These are phyloP conservation scores for Lissocephala sabroskyi DNA, from an alignment of 2,888 invertebrate species.

Conservation along the genomic window DNA sequence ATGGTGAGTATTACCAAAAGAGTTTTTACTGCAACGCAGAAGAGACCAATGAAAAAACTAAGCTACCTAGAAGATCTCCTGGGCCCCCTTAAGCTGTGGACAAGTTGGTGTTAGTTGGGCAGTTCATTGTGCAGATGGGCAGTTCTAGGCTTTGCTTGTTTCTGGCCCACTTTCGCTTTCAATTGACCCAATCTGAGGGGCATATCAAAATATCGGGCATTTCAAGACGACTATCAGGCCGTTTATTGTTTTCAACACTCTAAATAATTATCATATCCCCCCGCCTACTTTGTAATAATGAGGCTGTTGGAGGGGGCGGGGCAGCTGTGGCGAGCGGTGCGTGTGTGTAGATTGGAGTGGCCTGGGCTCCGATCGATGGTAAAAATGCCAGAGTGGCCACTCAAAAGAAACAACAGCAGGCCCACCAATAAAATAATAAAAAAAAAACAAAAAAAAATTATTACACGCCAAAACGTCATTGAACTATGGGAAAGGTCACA, in stretches of 20 bases:
- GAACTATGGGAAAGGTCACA: constrained; percentile 59
- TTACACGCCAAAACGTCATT: constrained; percentile 48
- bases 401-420: constrained; percentile 28
- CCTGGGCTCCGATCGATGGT: constrained; percentile 33
- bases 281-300: too few species aligned
- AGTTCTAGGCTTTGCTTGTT: too few species aligned
- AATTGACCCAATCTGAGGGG: too few species aligned
- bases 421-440: constrained; percentile 33
- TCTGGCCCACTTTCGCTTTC: too few species aligned
- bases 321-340: too few species aligned
- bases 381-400: constrained; percentile 39
- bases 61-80: too few species aligned
- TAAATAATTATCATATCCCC: constrained; percentile 63
- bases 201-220: too few species aligned
- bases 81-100: too few species aligned
- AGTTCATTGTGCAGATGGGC: too few species aligned
- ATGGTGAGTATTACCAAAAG: constrained; percentile 77
- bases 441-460: constrained; percentile 45
- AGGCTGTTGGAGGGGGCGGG: too few species aligned
- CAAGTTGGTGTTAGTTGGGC: not conserved
- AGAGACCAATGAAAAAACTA: not conserved
- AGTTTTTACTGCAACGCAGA: not conserved
- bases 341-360: constrained; percentile 56
- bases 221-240: too few species aligned
- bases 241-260: constrained; percentile 49